Evolutionary conservation across 2,797 vertebrate genomes (phyloP).

Genomic region (Pachyuromys duprasi): DNA sequence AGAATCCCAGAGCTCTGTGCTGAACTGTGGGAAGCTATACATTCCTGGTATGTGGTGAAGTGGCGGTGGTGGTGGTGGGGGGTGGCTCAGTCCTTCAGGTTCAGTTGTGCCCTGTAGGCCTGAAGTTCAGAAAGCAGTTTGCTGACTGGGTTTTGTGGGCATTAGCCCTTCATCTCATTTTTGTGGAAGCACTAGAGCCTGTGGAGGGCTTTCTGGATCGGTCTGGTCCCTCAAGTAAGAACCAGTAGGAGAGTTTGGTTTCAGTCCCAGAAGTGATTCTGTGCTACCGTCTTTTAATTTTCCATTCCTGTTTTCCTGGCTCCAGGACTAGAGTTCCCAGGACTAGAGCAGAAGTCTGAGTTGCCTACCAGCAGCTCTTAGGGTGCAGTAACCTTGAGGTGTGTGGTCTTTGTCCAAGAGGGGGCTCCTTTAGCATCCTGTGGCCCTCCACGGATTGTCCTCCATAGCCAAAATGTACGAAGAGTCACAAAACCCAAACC

Average conservation of each 20-base stretch:
- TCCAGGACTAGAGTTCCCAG: neutral
- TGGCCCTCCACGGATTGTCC: neutral
- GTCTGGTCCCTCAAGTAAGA: neutral
- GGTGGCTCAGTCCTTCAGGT: neutral
- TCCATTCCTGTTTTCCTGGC: neutral
- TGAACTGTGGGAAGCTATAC: neutral
- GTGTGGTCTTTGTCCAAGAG: neutral
- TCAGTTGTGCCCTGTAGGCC: neutral
- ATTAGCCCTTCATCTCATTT: neutral
- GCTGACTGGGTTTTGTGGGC: neutral
- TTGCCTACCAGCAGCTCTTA: neutral
- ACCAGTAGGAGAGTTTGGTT: neutral
- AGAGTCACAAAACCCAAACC: neutral
- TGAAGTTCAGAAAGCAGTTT: neutral
- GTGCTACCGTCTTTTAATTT: neutral
- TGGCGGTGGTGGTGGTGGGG: neutral
- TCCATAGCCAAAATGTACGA: neutral
- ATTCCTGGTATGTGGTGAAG: neutral
- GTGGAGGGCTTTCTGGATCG: neutral
- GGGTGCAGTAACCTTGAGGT: neutral
- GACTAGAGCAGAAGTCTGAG: neutral
- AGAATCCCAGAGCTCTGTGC: neutral
- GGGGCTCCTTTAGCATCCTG: neutral
- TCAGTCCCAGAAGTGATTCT: neutral
- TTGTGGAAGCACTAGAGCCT: neutral